Evolutionary conservation across 2,888 invertebrate genomes (phyloP), one percentile per base, ranked within the genome.

Genomic region (Cosmopolites sordidus): DNA sequence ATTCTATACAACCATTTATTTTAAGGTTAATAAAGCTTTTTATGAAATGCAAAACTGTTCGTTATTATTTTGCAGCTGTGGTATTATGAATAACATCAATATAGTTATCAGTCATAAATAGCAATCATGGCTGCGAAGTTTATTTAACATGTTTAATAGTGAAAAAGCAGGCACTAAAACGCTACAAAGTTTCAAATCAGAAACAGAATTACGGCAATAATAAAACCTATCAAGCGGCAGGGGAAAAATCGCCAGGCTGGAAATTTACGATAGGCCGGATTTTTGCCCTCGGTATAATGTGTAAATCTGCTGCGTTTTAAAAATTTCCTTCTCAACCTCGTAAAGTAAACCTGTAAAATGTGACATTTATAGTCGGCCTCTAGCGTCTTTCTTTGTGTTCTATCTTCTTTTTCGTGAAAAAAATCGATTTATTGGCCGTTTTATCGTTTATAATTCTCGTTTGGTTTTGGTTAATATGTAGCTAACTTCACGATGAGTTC

Each of bases 321-420:
- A 53, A 52, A 16, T 15, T 43, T 18, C 16, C 14, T 29, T 42
- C 48, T 51, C 40, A 33, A 57, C 49, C 56, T 57, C 57, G 51
- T 57, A 57, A 57, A 53, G 46, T 48, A 46, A 54, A 57, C 43
- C 50, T 51, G 57, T 57, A 50, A 54, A 57, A 30, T 17, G 43
- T 54, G 57, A 57, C 57, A 39, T 57, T 57, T 54, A 57, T 50
- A 44, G 14, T 12, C 47, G 8, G 9, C 9, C 16, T 11, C 33
- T 12, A 33, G 11, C n/a, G 11, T 33, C n/a, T 33, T 11, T 40
- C 40, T 40, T 15, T 40, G 40, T 40, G 16, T 40, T 40, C 8
- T 12, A 5, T 11, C 3, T 33, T 4, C 11, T 12, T 11, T 33
- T 33, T 33, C n/a, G n/a, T 2, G 33, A 33, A 16, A 40, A 40